These are phyloP conservation scores for Lycia hirtaria DNA, from an alignment of 2,888 invertebrate genomes.

Conservation along the genomic window DNA sequence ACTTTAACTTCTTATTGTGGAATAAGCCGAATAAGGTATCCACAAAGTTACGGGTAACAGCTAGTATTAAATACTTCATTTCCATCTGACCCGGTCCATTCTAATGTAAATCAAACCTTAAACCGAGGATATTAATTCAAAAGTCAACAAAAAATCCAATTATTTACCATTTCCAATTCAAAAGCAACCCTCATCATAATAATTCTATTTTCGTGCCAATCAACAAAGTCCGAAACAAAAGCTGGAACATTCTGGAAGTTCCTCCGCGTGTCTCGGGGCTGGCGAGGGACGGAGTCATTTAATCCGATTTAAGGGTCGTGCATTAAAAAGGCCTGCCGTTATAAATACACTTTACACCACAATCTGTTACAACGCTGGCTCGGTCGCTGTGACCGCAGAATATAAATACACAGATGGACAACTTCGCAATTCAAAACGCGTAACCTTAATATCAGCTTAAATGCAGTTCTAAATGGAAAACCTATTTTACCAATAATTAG, in stretches of 20 bases:
- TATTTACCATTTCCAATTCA: constrained; percentile 10
- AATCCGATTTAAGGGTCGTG: constrained; percentile 46
- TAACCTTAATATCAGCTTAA: too few species aligned
- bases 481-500: too few species aligned
- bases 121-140: not conserved
- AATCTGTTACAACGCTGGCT: constrained; percentile 44
- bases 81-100: not conserved
- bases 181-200: constrained; percentile 18
- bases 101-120: not conserved
- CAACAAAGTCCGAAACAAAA: constrained; percentile 22
- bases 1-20: too few species aligned
- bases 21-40: too few species aligned
- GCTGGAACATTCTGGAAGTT: constrained; percentile 10
- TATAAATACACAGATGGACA: not conserved
- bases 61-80: too few species aligned
- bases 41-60: too few species aligned
- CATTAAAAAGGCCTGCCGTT: constrained; percentile 44
- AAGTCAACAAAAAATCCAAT: constrained; percentile 14
- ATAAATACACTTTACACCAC: constrained; percentile 49
- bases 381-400: constrained; percentile 15
- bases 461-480: too few species aligned
- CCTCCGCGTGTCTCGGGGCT: constrained; percentile 16
- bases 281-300: constrained; percentile 39
- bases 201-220: constrained; percentile 22
- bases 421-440: not conserved